These are phyloP conservation scores for Cryptophagus acutangulus DNA, from an alignment of 2,888 invertebrate genomes.

Conservation along the genomic window DNA sequence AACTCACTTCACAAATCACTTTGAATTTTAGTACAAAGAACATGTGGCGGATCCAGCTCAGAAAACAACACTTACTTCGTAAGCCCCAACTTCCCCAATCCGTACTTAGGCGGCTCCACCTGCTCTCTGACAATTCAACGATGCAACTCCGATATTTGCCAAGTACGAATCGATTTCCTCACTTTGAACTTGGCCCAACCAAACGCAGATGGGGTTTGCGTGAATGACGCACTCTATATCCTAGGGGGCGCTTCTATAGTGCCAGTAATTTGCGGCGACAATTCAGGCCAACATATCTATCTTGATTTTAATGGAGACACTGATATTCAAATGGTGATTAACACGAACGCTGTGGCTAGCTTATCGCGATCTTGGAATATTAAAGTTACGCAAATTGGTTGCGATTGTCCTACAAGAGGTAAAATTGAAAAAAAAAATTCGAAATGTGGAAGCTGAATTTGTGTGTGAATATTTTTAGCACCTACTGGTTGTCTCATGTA, in stretches of 20 bases:
- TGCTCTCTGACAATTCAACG: constrained; percentile 68
- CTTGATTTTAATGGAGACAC: constrained; percentile 65
- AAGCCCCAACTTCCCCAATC: constrained; percentile 68
- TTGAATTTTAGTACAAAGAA: constrained; percentile 56
- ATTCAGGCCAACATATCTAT: constrained; percentile 71
- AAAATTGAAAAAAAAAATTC: not conserved
- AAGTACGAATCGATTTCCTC: constrained; percentile 71
- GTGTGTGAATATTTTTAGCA: constrained; percentile 49
- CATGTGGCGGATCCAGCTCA: constrained; percentile 61
- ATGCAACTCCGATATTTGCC: constrained; percentile 62
- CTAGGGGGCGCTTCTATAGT: constrained; percentile 63
- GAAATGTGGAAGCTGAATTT: not conserved
- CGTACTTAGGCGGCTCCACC: constrained; percentile 57
- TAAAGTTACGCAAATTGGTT: constrained; percentile 64
- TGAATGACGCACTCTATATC: constrained; percentile 63
- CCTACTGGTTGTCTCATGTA: constrained; percentile 75
- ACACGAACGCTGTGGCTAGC: constrained; percentile 55
- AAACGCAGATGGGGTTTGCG: constrained; percentile 64
- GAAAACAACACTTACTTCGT: constrained; percentile 79
- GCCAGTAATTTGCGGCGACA: constrained; percentile 75
- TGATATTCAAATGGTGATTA: constrained; percentile 59
- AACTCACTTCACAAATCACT: constrained; percentile 3
- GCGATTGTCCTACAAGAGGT: constrained; percentile 64
- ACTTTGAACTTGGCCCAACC: constrained; percentile 68
- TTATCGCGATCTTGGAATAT: constrained; percentile 67